Evolutionary conservation across 2,888 invertebrate genomes (phyloP).

Genomic region (Ethmia dodecea): DNA sequence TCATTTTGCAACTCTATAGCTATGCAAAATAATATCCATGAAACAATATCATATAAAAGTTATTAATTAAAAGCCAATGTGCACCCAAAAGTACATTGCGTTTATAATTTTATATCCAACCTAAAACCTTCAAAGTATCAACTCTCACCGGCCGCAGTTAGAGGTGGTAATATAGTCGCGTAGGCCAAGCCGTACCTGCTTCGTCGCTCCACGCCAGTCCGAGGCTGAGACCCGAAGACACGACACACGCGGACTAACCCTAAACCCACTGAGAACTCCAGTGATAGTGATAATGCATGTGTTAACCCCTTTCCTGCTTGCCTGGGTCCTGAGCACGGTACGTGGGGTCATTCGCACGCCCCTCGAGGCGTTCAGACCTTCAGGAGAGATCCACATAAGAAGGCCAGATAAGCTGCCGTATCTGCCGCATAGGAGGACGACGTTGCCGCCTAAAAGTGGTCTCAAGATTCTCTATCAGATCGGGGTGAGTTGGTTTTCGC

Average conservation of each 20-base stretch:
- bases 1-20: no score
- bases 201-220: constrained; percentile 62
- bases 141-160: constrained; percentile 36
- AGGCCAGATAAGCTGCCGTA: constrained; percentile 66
- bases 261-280: constrained; percentile 19
- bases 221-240: constrained; percentile 52
- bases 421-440: constrained; percentile 69
- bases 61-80: no score
- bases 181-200: constrained; percentile 71
- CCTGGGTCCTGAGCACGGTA: constrained; percentile 53
- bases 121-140: constrained; percentile 41
- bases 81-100: no score
- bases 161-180: constrained; percentile 72
- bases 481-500: constrained; percentile 86
- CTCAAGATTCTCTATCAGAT: constrained; percentile 84
- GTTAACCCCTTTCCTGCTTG: constrained; percentile 54
- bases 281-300: constrained; percentile 58
- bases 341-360: constrained; percentile 70
- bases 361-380: constrained; percentile 75
- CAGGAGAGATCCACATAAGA: constrained; percentile 63
- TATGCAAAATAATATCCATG: no score
- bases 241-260: constrained; percentile 33
- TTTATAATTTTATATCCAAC: no score
- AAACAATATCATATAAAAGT: no score
- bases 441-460: constrained; percentile 64